Evolutionary conservation across 2,113 vertebrate species (phyloP).

Genomic region (Grus americana): DNA sequence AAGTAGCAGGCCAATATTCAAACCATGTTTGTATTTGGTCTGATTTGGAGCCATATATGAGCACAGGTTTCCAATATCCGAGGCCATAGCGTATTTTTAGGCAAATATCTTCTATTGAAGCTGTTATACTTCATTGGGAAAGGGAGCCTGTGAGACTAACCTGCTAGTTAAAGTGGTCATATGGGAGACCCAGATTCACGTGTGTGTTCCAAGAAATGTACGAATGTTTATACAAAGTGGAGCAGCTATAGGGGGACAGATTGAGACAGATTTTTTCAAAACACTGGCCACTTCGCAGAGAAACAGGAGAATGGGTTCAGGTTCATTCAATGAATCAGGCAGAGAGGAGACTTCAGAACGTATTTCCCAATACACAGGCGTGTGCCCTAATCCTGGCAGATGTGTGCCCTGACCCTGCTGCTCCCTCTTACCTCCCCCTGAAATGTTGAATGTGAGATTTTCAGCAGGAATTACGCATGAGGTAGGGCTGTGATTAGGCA

Average conservation of each 20-base stretch:
- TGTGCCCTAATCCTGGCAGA: neutral
- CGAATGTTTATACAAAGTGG: neutral
- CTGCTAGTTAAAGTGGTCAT: neutral
- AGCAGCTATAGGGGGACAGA: neutral
- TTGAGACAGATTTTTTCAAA: constrained; percentile 3
- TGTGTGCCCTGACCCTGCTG: constrained; percentile 3
- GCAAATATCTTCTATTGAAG: neutral
- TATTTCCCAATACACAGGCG: neutral
- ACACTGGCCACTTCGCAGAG: neutral
- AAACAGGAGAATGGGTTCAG: constrained; percentile 11
- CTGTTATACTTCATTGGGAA: neutral
- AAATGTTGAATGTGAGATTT: constrained; percentile 3
- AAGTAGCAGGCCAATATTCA: neutral
- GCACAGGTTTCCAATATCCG: neutral
- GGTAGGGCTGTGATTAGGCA: neutral
- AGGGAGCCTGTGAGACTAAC: neutral
- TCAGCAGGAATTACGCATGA: neutral
- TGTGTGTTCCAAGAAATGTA: neutral
- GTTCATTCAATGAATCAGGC: neutral
- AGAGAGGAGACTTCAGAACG: neutral
- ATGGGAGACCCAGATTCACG: neutral
- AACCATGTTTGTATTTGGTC: neutral
- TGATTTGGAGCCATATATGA: neutral
- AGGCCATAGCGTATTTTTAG: neutral
- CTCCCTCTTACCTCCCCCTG: neutral